Evolutionary conservation across 2,888 invertebrate genomes (phyloP), one percentile per base, ranked within the genome.

Genomic region (Lagria hirta): DNA sequence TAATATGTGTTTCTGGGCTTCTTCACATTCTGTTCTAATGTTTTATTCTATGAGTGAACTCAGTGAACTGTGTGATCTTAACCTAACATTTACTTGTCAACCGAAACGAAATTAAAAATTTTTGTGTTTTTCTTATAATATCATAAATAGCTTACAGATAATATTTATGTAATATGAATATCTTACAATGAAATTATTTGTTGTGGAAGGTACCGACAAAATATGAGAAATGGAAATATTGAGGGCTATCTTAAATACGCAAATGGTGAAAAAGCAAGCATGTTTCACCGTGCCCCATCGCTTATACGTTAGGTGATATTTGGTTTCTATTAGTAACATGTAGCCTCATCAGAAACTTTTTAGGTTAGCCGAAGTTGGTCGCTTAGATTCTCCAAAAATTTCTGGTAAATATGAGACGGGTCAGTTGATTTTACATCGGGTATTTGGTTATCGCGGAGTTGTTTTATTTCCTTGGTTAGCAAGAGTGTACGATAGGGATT

Each of bases 381-480:
- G 88, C 66, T 75, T 97, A 59, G 91, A 94, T 73, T 73, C 83
- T 18, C 91, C 92, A 20, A 94, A 92, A 75, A 70, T 84, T 40
- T 80, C 87, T 52, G 91, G 91, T 24, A 91, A 93, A 75, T 97
- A 97, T 75, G 91, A 93, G 62, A 94, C 96, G 2, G 97, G 97
- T 5, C 96, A 96, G 73, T 75, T 97, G 48, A 96, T 99, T 71
- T 76, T 99, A 35, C 99, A 99, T 69, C 83, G 91, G 62, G 88
- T 98, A 10, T 99, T 99, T 72, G 97, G 97, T 8, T 99, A 99
- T 70, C 80, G 98, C 58, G 98, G 98, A 3, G 94, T 99, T 7
- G 86, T 98, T 43, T 76, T 99, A 33, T 98, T 98, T 69, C 96
- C 98, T 1, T 98, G 98, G 96, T 75, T 92, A 48, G 97, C 97